These are phyloP conservation scores for Stegodyphus dumicola DNA, from an alignment of 1,140 invertebrate species.

Conservation along the genomic window DNA sequence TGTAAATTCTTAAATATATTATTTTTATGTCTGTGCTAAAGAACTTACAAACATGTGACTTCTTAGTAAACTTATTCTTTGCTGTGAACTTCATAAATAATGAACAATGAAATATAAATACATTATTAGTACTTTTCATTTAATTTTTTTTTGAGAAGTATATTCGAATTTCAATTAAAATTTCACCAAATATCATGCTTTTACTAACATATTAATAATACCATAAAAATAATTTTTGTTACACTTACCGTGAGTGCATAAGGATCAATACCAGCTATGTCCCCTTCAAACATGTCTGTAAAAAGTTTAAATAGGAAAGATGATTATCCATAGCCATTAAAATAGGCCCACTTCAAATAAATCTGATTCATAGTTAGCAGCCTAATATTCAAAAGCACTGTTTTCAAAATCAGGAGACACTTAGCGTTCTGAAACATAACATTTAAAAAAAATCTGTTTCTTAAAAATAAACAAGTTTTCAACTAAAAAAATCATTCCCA, in stretches of 20 bases:
- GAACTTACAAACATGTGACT: no score
- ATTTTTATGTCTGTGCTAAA: no score
- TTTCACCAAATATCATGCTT: no score
- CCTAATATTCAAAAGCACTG: background rate
- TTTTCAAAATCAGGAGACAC: background rate
- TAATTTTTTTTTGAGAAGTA: no score
- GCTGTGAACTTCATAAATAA: no score
- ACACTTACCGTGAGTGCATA: conserved; percentile 29
- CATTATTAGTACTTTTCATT: no score
- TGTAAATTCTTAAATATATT: no score
- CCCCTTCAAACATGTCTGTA: conserved; percentile 60
- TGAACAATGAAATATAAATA: no score
- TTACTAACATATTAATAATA: no score
- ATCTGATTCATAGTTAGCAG: background rate
- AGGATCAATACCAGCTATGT: conserved; percentile 55
- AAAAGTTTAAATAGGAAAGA: background rate
- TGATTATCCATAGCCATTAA: background rate
- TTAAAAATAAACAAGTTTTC: background rate
- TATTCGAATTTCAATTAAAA: no score
- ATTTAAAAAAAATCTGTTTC: background rate
- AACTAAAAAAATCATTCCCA: background rate
- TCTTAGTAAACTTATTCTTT: no score
- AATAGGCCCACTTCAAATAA: background rate
- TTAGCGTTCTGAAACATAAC: background rate
- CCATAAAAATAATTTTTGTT: no score